phyloP scores from a whole-genome alignment of 2,113 vertebrate genomes.

The Microcebus griseorufus region DNA sequence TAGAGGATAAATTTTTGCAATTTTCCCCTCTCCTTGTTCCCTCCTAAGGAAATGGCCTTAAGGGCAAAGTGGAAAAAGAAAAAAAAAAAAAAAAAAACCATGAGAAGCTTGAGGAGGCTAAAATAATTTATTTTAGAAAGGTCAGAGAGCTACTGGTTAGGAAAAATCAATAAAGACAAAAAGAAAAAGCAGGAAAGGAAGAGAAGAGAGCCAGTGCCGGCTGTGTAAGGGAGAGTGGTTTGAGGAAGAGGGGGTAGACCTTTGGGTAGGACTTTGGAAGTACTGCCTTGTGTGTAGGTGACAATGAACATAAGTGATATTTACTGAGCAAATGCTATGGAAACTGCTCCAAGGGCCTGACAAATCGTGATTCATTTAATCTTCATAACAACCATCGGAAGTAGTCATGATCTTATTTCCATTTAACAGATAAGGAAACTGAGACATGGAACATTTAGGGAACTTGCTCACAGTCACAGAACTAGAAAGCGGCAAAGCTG shows the following conservation, averaged over 20 bases:
- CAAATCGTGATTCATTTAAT: not conserved
- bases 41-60: not conserved
- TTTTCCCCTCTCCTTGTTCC: not conserved
- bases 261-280: not conserved
- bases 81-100: not conserved
- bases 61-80: not conserved
- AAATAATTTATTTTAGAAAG: slow-evolving; percentile 22
- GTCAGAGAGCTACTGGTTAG: not conserved
- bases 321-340: not conserved
- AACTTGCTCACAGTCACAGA: not conserved
- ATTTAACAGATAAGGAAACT: not conserved
- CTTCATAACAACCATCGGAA: not conserved
- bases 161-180: slow-evolving; percentile 14
- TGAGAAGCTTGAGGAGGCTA: not conserved
- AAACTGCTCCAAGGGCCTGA: not conserved
- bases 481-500: not conserved
- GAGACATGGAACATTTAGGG: not conserved
- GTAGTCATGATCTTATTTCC: not conserved
- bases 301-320: not conserved
- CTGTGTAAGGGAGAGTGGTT: not conserved
- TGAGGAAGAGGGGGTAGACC: not conserved
- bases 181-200: not conserved
- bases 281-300: too few relatives aligned
- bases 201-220: not conserved
- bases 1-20: not conserved